Evolutionary conservation across 2,113 vertebrate genomes (phyloP).

Genomic region (Coryphaenoides rupestris): DNA sequence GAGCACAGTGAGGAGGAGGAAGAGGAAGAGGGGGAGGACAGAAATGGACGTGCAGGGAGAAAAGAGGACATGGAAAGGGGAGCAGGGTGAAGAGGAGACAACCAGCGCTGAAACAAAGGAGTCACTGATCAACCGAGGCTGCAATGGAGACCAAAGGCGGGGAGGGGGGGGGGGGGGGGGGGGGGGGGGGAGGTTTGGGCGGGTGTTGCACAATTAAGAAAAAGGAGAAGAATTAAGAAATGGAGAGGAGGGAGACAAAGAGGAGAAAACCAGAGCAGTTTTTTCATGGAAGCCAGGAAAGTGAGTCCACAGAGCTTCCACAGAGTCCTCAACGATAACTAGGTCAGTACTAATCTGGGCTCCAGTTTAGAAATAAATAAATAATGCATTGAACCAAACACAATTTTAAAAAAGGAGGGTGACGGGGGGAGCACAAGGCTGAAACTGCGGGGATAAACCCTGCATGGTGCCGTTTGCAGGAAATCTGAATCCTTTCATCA

Average conservation of each 20-base stretch:
- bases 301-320: slow-evolving; percentile 40
- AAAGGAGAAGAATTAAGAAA: not conserved
- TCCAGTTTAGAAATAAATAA: slow-evolving; percentile 63
- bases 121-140: slow-evolving; percentile 2
- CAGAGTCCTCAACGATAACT: slow-evolving; percentile 57
- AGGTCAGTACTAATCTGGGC: slow-evolving; percentile 64
- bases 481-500: no score
- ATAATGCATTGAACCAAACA: slow-evolving; percentile 48
- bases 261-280: slow-evolving; percentile 13
- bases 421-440: not conserved
- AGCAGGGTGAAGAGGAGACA: not conserved
- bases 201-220: not conserved
- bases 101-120: slow-evolving; percentile 1
- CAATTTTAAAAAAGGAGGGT: slow-evolving; percentile 34
- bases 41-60: not conserved
- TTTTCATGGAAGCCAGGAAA: slow-evolving; percentile 33
- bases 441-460: not conserved
- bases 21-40: not conserved
- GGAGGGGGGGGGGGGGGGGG: no score
- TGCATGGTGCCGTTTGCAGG: not conserved
- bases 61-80: not conserved
- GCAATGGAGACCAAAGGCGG: not conserved
- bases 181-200: no score
- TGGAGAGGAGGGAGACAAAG: slow-evolving; percentile 9
- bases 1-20: not conserved